Percentiles rank a stretch among this genome's conserved stretches.
These are phyloP conservation scores for Sinopyrophorus schimmeli DNA, from an alignment of 2,888 invertebrate genomes.

Conservation along the genomic window DNA sequence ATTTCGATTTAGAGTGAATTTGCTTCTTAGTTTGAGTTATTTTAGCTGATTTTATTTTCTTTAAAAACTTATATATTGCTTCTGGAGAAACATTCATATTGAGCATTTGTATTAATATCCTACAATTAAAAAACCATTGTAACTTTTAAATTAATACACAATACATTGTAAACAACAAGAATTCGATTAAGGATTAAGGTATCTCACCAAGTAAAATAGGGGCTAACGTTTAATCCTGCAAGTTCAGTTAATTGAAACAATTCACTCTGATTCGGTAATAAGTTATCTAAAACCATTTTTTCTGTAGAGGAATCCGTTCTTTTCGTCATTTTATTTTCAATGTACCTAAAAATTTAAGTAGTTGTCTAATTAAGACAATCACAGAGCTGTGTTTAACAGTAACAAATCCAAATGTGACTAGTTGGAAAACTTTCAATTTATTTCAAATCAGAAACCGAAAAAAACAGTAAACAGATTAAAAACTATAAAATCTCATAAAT, in stretches of 20 bases:
- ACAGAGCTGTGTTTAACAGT: too few species aligned
- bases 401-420: too few species aligned
- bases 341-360: too few species aligned
- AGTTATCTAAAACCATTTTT: conserved; percentile 24
- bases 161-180: neutral
- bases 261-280: conserved; percentile 42
- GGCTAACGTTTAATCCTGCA: conserved; percentile 41
- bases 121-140: conserved; percentile 23
- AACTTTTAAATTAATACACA: neutral
- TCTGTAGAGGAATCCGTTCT: conserved; percentile 11
- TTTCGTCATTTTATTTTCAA: conserved; percentile 19
- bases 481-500: too few species aligned
- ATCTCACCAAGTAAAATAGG: conserved; percentile 37
- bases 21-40: conserved; percentile 6
- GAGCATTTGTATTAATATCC: conserved; percentile 42
- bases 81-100: conserved; percentile 42
- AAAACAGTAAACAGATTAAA: too few species aligned
- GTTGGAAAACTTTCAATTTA: too few species aligned
- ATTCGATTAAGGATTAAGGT: neutral
- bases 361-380: too few species aligned
- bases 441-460: too few species aligned
- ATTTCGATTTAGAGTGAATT: too few species aligned
- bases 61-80: conserved; percentile 39
- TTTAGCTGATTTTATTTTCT: conserved; percentile 31
- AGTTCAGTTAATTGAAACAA: conserved; percentile 41